These are phyloP conservation scores for Sander vitreus DNA, from an alignment of 2,113 vertebrate genomes.

Conservation along the genomic window DNA sequence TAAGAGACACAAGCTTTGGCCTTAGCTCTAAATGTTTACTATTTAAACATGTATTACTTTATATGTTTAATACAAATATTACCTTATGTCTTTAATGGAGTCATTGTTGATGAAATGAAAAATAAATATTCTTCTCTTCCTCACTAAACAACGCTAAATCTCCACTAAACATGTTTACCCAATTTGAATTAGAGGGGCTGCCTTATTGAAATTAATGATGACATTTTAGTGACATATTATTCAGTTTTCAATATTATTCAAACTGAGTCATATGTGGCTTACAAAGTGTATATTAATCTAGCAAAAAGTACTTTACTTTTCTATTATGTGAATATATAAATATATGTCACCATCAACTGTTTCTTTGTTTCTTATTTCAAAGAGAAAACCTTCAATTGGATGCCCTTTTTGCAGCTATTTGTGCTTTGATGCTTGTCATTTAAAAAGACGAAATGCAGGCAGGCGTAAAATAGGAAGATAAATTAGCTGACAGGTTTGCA, in stretches of 20 bases:
- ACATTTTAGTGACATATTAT: not conserved
- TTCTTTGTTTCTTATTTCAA: not conserved
- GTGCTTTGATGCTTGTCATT: conserved; percentile 6
- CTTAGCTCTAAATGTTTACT: not conserved
- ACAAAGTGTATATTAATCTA: not conserved
- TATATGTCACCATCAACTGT: not conserved
- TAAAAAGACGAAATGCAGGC: conserved; percentile 1
- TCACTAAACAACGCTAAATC: not conserved
- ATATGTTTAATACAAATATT: not conserved
- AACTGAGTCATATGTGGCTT: not conserved
- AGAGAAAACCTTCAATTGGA: not conserved
- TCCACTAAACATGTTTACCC: not conserved
- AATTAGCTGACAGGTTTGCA: conserved; percentile 73
- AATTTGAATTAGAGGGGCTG: not conserved
- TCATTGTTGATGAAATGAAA: not conserved
- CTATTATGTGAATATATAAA: not conserved
- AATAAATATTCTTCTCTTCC: not conserved
- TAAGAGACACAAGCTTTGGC: not conserved
- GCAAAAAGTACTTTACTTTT: not conserved
- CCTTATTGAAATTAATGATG: not conserved
- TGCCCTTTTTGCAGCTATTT: not conserved
- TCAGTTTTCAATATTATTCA: not conserved
- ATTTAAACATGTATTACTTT: not conserved
- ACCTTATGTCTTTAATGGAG: not conserved
- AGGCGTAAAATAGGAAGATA: conserved; percentile 47